Evolutionary conservation across 2,797 vertebrate genomes (phyloP).

Genomic region (Onychomys leucogaster): DNA sequence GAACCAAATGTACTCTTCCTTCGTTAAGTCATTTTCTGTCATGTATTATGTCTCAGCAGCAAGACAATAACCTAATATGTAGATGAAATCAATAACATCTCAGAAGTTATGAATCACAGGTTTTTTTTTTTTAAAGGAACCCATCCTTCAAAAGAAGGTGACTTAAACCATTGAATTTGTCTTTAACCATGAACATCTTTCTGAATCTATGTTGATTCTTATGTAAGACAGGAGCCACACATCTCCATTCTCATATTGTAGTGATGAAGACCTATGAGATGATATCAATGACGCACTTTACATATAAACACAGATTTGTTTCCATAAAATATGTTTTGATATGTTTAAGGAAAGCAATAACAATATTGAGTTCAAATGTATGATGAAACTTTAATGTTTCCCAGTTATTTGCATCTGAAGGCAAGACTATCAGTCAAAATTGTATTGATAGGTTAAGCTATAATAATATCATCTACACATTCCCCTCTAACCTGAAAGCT

Average conservation of each 20-base stretch:
- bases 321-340: background rate
- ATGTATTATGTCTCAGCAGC: background rate
- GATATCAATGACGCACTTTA: background rate
- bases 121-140: background rate
- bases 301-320: background rate
- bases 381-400: background rate
- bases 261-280: background rate
- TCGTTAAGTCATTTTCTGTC: background rate
- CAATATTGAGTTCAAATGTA: background rate
- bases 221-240: background rate
- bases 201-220: background rate
- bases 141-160: background rate
- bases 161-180: background rate
- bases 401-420: background rate
- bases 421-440: background rate
- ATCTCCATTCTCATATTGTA: background rate
- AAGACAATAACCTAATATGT: background rate
- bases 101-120: background rate
- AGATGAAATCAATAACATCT: background rate
- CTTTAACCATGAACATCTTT: background rate
- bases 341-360: background rate
- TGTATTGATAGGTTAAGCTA: background rate
- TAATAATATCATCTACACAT: background rate
- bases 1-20: background rate
- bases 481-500: background rate